Evolutionary conservation across 1,140 invertebrate genomes (phyloP), one percentile per base, ranked within the genome.

Genomic region (Drosophila asahinai): DNA sequence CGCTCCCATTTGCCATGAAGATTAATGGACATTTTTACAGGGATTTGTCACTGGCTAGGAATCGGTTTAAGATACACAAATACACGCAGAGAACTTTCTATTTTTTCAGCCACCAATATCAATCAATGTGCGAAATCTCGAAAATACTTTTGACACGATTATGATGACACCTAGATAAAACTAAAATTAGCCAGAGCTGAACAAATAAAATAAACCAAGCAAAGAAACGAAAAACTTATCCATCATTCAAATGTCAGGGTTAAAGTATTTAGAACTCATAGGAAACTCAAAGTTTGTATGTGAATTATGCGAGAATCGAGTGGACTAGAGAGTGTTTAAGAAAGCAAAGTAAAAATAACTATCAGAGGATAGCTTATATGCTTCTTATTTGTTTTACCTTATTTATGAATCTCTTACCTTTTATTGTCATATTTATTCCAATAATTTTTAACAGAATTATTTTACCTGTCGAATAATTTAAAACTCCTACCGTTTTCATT

Each of bases 21-120:
- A 90, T 89, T 79, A 84, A 89, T 89, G 67, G 55, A 66, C 66
- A 78, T 62, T 58, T 57, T 67, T 72, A 59, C 47, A 64, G 36
- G 60, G 81, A 79, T 84, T 90, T 84, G 80, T 79, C 83, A 71
- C 47, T 82, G 70, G 48, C 81, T 51, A 80, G 65, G 72, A 77
- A 77, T 83, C 61, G 60, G 65, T 86, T 73, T 49, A 48, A 73
- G 66, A 81, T 84, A 77, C 48, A 30, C 65, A 65, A 77, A 55
- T 27, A 43, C 67, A 45, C 40, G 19, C 55, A 12, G 8, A 17
- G 30, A 72, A 61, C 54, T 73, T 73, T 73, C 68, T 60, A 60
- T 27, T 43, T 72, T 72, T 49, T 25, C 14, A 43, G 38, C n/a
- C 19, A 61, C 27, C 67, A 73, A 73, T 72, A 73, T 73, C 71